Conservation (phyloP, 1,140 invertebrate species). For the Magallana ariakensis region DNA sequence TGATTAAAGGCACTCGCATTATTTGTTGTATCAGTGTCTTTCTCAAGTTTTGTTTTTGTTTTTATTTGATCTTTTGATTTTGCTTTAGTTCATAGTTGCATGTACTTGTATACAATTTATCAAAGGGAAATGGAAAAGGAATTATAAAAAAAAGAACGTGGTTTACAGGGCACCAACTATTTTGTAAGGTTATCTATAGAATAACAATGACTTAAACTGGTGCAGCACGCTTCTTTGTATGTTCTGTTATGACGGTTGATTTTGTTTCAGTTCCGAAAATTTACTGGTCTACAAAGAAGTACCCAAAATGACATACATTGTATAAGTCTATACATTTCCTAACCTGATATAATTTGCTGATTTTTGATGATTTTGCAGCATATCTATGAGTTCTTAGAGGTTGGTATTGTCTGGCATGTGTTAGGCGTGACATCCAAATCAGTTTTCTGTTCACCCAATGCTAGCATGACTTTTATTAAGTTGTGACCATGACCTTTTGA, state of each 20-base stretch:
- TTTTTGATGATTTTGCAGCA: slow-evolving; percentile 62
- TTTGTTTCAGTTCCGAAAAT: background rate
- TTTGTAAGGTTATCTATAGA: background rate
- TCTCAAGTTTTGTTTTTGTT: slow-evolving; percentile 10
- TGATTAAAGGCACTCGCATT: background rate
- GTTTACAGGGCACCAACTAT: background rate
- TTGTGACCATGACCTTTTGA: background rate
- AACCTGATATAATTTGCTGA: slow-evolving; percentile 14
- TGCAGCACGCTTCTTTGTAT: background rate
- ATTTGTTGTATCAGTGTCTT: slow-evolving; percentile 3
- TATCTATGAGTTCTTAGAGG: slow-evolving; percentile 68
- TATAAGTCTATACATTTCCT: background rate
- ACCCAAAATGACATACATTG: background rate
- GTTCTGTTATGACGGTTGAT: slow-evolving; percentile 14
- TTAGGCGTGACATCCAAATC: slow-evolving; percentile 30
- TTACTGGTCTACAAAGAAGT: background rate
- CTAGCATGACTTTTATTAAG: slow-evolving; percentile 15
- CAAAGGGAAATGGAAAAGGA: background rate
- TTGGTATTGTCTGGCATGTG: slow-evolving; percentile 59
- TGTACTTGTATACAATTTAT: no score
- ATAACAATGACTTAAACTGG: background rate
- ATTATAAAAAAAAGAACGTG: background rate
- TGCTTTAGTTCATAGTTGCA: no score
- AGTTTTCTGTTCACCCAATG: slow-evolving; percentile 13
- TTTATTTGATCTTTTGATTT: background rate